A percentile compares a stretch with the other conserved stretches of the same genome.
Conservation (phyloP, 2,797 vertebrate species). For the Dermochelys coriacea region DNA sequence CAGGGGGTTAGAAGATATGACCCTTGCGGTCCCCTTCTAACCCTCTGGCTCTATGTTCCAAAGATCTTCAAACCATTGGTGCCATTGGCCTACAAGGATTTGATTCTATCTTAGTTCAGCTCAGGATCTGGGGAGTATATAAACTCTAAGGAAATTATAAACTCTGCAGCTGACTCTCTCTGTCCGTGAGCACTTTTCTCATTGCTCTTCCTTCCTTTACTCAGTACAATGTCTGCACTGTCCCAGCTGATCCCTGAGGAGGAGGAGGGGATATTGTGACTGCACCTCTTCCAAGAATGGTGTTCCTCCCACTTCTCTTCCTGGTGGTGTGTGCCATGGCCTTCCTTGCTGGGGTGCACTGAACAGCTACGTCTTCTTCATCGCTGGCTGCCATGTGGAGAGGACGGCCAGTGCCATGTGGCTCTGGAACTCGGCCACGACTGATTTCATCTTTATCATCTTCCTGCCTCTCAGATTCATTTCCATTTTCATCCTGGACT, state of each 20-base stretch:
- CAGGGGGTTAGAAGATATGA: no score
- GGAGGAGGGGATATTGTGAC: not conserved
- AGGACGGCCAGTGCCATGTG: constrained; percentile 10
- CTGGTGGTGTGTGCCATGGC: not conserved
- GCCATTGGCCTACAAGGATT: no score
- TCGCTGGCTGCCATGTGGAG: constrained; percentile 1
- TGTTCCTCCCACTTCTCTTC: fast-evolving
- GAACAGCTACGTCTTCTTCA: constrained; percentile 14
- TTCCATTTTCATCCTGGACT: no score
- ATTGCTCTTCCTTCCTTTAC: not conserved
- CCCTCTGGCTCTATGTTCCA: no score
- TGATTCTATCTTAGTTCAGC: no score
- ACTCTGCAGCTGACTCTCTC: not conserved
- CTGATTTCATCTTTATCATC: constrained; percentile 31
- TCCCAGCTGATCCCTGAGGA: not conserved
- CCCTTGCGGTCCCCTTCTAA: no score
- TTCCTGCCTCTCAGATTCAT: not conserved
- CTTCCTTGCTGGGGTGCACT: constrained; percentile 23
- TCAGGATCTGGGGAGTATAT: no score
- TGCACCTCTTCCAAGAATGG: not conserved
- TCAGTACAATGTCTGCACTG: not conserved
- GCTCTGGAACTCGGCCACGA: constrained; percentile 9
- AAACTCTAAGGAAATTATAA: no score
- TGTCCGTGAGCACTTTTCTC: no score
- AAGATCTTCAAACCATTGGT: no score